phyloP scores from a whole-genome alignment of 2,888 invertebrate species.

The Baronia brevicornis region DNA sequence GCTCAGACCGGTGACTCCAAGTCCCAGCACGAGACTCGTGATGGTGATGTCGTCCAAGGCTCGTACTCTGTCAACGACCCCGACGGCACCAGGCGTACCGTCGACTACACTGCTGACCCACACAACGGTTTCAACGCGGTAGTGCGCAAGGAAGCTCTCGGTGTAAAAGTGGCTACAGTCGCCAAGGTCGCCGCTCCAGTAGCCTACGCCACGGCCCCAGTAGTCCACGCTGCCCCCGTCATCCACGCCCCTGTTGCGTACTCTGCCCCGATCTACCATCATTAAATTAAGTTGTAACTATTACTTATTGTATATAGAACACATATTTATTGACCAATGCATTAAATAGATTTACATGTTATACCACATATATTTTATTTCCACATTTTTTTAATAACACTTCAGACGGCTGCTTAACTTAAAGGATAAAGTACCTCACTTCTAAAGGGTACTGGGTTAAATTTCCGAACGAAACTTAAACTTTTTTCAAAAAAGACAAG shows the following conservation, averaged over 20 bases:
- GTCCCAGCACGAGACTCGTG: constrained; percentile 51
- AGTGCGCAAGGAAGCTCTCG: constrained; percentile 52
- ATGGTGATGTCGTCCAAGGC: constrained; percentile 59
- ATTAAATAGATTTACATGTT: no score
- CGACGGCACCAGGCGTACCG: constrained; percentile 56
- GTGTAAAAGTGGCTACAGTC: constrained; percentile 31
- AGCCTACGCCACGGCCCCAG: constrained; percentile 20
- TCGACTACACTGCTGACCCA: constrained; percentile 58
- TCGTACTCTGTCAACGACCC: constrained; percentile 57
- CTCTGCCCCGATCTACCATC: constrained; percentile 15
- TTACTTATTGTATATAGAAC: constrained; percentile 23
- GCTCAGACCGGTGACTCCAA: constrained; percentile 55
- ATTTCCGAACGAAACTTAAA: no score
- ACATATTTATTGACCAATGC: constrained; percentile 17
- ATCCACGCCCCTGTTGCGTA: constrained; percentile 38
- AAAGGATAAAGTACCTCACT: no score
- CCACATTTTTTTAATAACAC: no score
- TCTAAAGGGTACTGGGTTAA: no score
- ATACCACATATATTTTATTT: no score
- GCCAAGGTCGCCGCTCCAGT: constrained; percentile 31
- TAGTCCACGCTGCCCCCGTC: constrained; percentile 28
- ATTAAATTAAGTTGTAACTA: constrained; percentile 17
- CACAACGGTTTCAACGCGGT: constrained; percentile 62
- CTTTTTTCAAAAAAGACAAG: no score
- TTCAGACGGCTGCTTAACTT: no score